Percentiles rank a stretch among this genome's conserved stretches.
phyloP scores from a whole-genome alignment of 2,888 invertebrate genomes.

The Yponomeuta cagnagella region DNA sequence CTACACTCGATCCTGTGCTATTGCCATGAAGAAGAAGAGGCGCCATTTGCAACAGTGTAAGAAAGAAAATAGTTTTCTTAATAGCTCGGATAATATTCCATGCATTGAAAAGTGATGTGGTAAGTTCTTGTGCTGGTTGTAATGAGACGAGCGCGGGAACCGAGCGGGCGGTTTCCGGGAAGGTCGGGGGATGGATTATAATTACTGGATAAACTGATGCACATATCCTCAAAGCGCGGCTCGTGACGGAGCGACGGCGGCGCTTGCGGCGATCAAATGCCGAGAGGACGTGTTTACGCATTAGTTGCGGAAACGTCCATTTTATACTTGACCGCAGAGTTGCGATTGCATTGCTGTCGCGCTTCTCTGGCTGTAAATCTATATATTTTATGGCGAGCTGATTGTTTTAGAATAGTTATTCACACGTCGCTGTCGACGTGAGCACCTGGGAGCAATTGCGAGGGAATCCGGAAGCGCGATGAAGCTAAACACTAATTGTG shows the following conservation, averaged over 20 bases:
- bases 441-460: conserved; percentile 36
- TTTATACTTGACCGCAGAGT: conserved; percentile 20
- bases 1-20: not conserved
- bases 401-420: not conserved
- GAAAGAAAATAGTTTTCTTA: not conserved
- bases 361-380: not conserved
- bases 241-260: conserved; percentile 22
- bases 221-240: conserved; percentile 33
- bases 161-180: conserved; percentile 51
- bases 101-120: conserved; percentile 2
- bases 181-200: conserved; percentile 51
- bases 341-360: not conserved
- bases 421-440: conserved; percentile 3
- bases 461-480: conserved; percentile 63
- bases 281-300: conserved; percentile 31
- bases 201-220: conserved; percentile 35
- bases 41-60: conserved; percentile 11
- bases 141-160: conserved; percentile 21
- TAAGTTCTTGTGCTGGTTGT: conserved; percentile 6
- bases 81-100: conserved; percentile 1
- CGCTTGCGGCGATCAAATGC: conserved; percentile 26
- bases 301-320: conserved; percentile 33
- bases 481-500: conserved; percentile 54
- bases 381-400: not conserved
- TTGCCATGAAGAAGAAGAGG: not conserved